Percentiles rank a stretch among this genome's conserved stretches.
Conservation (phyloP, 2,888 invertebrate genomes). For the Noctua pronuba region DNA sequence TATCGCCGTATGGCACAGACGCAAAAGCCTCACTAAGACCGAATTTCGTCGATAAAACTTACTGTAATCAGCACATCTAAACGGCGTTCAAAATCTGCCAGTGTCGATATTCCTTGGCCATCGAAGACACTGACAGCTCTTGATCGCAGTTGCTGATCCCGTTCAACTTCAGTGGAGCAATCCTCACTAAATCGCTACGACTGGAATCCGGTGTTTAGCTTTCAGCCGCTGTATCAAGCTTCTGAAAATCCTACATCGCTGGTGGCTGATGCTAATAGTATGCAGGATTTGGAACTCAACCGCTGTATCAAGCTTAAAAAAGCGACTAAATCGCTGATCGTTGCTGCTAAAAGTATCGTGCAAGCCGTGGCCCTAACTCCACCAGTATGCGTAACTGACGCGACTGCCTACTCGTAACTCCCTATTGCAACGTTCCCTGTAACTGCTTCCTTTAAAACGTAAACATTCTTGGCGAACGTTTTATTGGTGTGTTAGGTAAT, state of each 20-base stretch:
- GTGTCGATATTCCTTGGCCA: no score
- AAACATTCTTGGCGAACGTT: conserved; percentile 53
- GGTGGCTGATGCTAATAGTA: neutral
- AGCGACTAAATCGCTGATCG: neutral
- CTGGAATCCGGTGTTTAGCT: neutral
- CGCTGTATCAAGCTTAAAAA: neutral
- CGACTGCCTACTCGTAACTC: conserved; percentile 66
- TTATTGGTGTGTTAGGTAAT: conserved; percentile 49
- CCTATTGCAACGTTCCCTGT: conserved; percentile 65
- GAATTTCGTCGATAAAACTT: no score
- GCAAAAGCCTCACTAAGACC: neutral
- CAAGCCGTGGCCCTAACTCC: conserved; percentile 44
- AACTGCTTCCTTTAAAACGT: conserved; percentile 56
- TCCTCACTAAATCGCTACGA: neutral
- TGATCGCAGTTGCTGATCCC: neutral
- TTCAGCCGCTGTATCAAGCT: neutral
- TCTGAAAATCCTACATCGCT: neutral
- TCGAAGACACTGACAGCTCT: no score
- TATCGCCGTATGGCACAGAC: neutral
- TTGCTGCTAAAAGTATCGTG: conserved; percentile 3
- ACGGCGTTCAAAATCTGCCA: no score
- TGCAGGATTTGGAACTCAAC: neutral
- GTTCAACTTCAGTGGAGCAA: neutral
- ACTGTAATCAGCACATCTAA: no score
- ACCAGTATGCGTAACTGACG: conserved; percentile 76